These are phyloP conservation scores for Formica selysi DNA, from an alignment of 1,140 invertebrate species.

Conservation along the genomic window DNA sequence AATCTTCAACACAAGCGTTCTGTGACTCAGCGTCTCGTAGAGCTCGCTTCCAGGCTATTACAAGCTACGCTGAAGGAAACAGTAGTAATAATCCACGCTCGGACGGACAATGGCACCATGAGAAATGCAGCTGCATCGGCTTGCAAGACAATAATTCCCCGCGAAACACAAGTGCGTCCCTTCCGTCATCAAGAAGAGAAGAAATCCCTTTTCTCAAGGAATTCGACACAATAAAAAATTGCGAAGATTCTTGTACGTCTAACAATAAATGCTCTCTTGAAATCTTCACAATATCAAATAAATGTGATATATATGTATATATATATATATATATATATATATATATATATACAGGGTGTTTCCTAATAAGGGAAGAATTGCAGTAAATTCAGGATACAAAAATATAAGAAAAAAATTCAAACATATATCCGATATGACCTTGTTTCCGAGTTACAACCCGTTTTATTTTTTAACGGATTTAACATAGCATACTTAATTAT, in stretches of 20 bases:
- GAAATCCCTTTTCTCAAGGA: slow-evolving; percentile 18
- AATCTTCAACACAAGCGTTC: slow-evolving; percentile 50
- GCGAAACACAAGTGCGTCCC: slow-evolving; percentile 36
- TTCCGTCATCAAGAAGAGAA: slow-evolving; percentile 16
- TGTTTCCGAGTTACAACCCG: too few species aligned
- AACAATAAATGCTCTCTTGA: neutral
- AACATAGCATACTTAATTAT: too few species aligned
- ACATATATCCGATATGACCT: too few species aligned
- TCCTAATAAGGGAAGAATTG: too few species aligned
- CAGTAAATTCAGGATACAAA: too few species aligned
- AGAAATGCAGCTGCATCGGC: slow-evolving; percentile 59
- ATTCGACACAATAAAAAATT: slow-evolving; percentile 31
- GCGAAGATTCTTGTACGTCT: neutral
- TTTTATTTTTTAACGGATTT: too few species aligned
- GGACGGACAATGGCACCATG: slow-evolving; percentile 57
- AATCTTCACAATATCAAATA: neutral
- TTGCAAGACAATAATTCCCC: slow-evolving; percentile 53
- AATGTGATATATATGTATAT: too few species aligned
- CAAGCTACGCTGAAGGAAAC: slow-evolving; percentile 43
- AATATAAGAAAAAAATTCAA: too few species aligned
- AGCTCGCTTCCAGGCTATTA: slow-evolving; percentile 55
- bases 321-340: too few species aligned
- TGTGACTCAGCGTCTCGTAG: slow-evolving; percentile 58
- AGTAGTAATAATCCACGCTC: slow-evolving; percentile 61
- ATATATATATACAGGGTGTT: too few species aligned